Evolutionary conservation across 2,113 vertebrate species (phyloP).

Genomic region (Ophthalmolycus amberensis): DNA sequence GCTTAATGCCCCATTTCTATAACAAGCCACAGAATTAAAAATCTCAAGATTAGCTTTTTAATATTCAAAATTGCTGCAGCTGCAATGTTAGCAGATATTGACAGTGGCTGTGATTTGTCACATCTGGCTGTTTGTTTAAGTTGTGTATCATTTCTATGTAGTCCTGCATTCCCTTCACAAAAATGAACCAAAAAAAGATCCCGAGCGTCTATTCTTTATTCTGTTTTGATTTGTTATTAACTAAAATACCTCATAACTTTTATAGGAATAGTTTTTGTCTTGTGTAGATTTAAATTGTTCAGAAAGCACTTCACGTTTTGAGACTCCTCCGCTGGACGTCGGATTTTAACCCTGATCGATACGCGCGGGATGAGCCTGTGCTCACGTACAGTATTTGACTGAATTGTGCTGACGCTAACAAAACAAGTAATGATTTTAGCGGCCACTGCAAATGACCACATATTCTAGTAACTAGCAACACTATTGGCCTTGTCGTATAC

Average conservation of each 20-base stretch:
- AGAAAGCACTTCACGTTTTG: conserved; percentile 25
- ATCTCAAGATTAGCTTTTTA: conserved; percentile 19
- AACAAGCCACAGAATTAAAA: conserved; percentile 4
- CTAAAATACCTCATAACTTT: conserved; percentile 74
- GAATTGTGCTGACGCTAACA: conserved; percentile 49
- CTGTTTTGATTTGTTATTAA: conserved; percentile 45
- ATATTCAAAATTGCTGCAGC: conserved; percentile 28
- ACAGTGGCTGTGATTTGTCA: conserved; percentile 35
- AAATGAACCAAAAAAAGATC: conserved; percentile 1
- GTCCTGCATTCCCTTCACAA: neutral
- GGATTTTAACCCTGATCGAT: conserved; percentile 41
- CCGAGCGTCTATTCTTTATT: neutral
- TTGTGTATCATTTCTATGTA: neutral
- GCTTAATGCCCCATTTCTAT: conserved; percentile 3
- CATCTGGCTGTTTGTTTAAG: conserved; percentile 29
- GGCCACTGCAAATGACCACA: conserved; percentile 41
- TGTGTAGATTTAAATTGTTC: conserved; percentile 39
- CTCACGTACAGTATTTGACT: conserved; percentile 56
- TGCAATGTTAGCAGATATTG: conserved; percentile 45
- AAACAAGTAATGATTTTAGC: conserved; percentile 46
- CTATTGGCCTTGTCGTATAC: conserved; percentile 52
- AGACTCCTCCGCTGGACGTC: neutral
- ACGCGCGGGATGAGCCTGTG: conserved; percentile 23
- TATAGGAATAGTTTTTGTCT: conserved; percentile 58
- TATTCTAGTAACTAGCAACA: conserved; percentile 60